Evolutionary conservation across 2,888 invertebrate genomes (phyloP), one percentile per base, ranked within the genome.

Genomic region (Brenthis daphne): DNA sequence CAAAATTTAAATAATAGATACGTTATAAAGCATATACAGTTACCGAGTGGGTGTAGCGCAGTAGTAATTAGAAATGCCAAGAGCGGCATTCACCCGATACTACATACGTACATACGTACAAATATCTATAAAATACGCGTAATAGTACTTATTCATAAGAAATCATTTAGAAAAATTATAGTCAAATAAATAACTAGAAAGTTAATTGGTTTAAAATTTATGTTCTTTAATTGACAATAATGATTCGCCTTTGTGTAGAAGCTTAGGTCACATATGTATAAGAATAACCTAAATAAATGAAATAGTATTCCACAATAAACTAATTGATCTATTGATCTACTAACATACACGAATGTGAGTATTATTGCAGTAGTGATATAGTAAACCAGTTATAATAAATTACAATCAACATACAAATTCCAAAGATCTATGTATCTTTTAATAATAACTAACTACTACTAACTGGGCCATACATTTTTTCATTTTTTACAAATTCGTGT

Each of bases 21-120:
- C 37, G 37, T 8, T 69, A 65, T 67, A 58, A 56, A 57, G 63
- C 73, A 64, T 73, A 69, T 76, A 78, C 78, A 77, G 79, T 79
- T 79, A 77, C 61, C 63, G 65, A 70, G 77, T 80, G 76, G 79
- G 80, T 76, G 79, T 78, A 77, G 77, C 76, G 73, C 77, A 74
- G 80, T 78, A 73, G 80, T 78, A 80, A 82, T 81, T 82, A 81
- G 79, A 81, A 79, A 77, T 76, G 74, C 75, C 74, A 76, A 70
- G 57, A 72, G 63, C 63, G 57, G 57, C 55, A 61, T 68, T 67
- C 67, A 65, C 71, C 65, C n/a, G 37, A 54, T 58, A 60, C n/a
- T 54, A 66, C 37, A n/a, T n/a, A n/a, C n/a, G n/a, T 43, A 43
- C 11, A 43, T 43, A 11, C 11, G 37, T 60, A 33, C 51, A 51